Evolutionary conservation across 2,113 vertebrate species (phyloP), one percentile per base, ranked within the genome.

Genomic region (Telmatochromis sp.): DNA sequence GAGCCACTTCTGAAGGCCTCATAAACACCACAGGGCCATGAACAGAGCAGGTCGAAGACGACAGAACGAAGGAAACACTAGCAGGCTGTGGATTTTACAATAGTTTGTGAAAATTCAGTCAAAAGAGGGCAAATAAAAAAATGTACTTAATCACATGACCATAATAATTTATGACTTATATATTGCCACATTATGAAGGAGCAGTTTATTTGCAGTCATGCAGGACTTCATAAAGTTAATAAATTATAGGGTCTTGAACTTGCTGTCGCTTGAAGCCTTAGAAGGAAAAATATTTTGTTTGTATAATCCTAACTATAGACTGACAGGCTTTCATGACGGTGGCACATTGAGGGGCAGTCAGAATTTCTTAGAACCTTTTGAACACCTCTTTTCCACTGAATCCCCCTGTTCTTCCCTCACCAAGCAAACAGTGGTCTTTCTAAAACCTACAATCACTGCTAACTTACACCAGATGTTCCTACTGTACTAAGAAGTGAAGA

Each of bases 401-500:
- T 68, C 40, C 80, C 82, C 88, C 90, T 31, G 8, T 88, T 88
- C 92, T 94, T 89, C 85, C 86, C 87, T 93, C 92, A 92, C 90
- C 90, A 87, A 96, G 94, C 91, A 94, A 96, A 95, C 93, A 95
- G 92, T 54, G 93, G 90, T 94, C 92, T 87, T 89, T 92, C 89
- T 94, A 94, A 96, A 96, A 94, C 94, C 93, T 95, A 95, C 94
- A 96, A 96, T 96, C 94, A 94, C 91, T 63, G 9, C 91, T 96
- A 97, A 97, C 95, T 92, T 90, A 47, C 88, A 91, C 93, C 96
- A 97, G 95, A 97, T 96, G 96, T 95, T 96, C 90, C 96, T 96
- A 96, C 96, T 96, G 95, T 96, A 96, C 89, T 88, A 89, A 85
- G 86, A 88, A 93, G 93, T 85, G 92, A 94, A 94, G 95, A 96